A percentile compares a stretch with the other conserved stretches of the same genome.
phyloP scores from a whole-genome alignment of 1,140 invertebrate species.

The Macrobrachium nipponense region DNA sequence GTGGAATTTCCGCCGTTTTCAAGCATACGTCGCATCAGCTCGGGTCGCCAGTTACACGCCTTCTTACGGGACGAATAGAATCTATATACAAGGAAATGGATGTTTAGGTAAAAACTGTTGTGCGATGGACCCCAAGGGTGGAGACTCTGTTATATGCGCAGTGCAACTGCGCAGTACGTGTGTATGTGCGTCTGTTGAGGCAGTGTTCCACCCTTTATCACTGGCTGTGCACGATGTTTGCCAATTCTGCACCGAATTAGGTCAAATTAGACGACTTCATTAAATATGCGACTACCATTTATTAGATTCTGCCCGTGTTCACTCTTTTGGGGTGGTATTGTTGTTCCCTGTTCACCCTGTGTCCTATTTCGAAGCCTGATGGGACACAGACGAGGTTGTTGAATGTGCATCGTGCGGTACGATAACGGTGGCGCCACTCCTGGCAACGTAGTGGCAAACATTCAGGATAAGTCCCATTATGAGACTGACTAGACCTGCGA shows the following conservation, averaged over 20 bases:
- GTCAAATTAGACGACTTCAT: too few species aligned
- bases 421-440: conserved; percentile 25
- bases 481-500: conserved; percentile 34
- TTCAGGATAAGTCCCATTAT: conserved; percentile 15
- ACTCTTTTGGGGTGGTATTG: too few species aligned
- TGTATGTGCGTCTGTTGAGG: conserved; percentile 15
- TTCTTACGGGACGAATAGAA: too few species aligned
- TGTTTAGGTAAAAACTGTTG: conserved; percentile 24
- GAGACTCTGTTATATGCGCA: not conserved
- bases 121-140: conserved; percentile 25
- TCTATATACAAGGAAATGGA: not conserved
- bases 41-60: too few species aligned
- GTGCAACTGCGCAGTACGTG: not conserved
- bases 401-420: conserved; percentile 22
- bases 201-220: conserved; percentile 2
- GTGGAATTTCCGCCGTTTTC: too few species aligned
- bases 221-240: conserved; percentile 16
- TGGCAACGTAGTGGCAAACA: conserved; percentile 36
- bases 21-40: too few species aligned
- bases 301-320: too few species aligned
- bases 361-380: too few species aligned
- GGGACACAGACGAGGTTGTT: not conserved
- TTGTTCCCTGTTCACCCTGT: too few species aligned
- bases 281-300: too few species aligned
- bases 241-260: not conserved